Conservation (phyloP, 2,888 invertebrate species). For the Epinotia nisella region DNA sequence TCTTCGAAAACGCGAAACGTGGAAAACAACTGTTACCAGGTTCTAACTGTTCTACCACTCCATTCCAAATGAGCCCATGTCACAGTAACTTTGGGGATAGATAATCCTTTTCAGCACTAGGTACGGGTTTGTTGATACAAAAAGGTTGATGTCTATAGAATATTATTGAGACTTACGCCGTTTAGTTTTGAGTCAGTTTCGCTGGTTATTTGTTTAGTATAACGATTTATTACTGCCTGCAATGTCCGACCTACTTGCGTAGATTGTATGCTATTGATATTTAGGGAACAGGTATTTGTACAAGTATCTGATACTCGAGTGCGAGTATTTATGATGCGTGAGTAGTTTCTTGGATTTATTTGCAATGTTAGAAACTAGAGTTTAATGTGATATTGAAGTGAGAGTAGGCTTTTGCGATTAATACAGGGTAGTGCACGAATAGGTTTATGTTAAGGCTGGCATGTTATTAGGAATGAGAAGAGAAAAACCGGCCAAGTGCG, state of each 20-base stretch:
- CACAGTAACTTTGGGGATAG: background rate
- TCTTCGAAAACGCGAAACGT: conserved; percentile 47
- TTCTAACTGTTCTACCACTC: conserved; percentile 16
- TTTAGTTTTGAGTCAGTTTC: background rate
- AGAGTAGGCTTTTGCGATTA: background rate
- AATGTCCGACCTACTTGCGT: conserved; percentile 43
- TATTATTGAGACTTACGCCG: background rate
- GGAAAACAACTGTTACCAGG: conserved; percentile 44
- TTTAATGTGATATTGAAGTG: conserved; percentile 14
- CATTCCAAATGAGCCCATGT: conserved; percentile 14
- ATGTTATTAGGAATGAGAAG: background rate
- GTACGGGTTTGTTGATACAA: background rate
- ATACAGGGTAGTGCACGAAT: background rate
- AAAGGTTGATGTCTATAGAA: conserved; percentile 1
- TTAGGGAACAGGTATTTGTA: conserved; percentile 30
- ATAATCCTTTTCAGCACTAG: conserved; percentile 11
- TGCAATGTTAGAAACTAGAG: conserved; percentile 16
- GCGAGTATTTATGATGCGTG: conserved; percentile 33
- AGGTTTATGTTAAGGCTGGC: background rate
- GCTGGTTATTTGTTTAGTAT: conserved; percentile 40
- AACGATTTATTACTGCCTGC: conserved; percentile 41
- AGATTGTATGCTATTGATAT: conserved; percentile 44
- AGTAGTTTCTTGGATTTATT: conserved; percentile 14
- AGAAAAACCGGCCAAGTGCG: too few relatives aligned
- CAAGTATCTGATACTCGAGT: conserved; percentile 35